These are phyloP conservation scores for Nanger granti DNA, from an alignment of 2,113 vertebrate genomes.

Conservation along the genomic window DNA sequence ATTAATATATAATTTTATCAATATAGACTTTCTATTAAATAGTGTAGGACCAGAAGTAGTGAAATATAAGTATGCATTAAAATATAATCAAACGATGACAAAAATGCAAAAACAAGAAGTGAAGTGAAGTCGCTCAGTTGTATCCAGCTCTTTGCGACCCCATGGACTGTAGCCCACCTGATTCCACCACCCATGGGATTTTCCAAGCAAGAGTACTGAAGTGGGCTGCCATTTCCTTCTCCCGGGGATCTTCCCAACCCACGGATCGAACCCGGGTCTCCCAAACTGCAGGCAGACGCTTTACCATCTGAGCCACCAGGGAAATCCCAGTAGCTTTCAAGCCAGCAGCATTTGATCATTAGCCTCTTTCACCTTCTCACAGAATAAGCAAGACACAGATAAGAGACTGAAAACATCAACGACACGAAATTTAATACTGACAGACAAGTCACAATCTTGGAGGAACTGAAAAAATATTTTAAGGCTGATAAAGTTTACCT, in stretches of 20 bases:
- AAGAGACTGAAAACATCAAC: constrained; percentile 19
- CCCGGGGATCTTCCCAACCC: fast-evolving
- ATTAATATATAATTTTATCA: neutral
- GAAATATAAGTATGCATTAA: neutral
- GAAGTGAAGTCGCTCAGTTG: fast-evolving
- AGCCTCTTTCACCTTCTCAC: neutral
- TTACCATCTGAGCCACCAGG: neutral
- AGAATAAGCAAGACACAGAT: neutral
- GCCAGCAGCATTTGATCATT: neutral
- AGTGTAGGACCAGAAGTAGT: neutral
- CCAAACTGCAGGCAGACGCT: neutral
- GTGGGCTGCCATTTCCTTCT: neutral
- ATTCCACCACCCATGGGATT: neutral
- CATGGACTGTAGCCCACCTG: neutral
- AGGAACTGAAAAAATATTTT: constrained; percentile 6
- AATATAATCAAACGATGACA: constrained; percentile 1
- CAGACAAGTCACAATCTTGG: neutral
- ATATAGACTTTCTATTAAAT: neutral
- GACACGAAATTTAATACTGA: constrained; percentile 37
- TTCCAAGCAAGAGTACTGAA: neutral
- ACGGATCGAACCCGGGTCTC: neutral
- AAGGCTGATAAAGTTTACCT: constrained; percentile 8
- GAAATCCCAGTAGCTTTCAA: neutral
- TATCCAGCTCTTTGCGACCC: neutral
- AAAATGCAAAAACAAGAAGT: neutral